Conservation (phyloP, 1,140 invertebrate genomes). For the Heliconius himera region DNA sequence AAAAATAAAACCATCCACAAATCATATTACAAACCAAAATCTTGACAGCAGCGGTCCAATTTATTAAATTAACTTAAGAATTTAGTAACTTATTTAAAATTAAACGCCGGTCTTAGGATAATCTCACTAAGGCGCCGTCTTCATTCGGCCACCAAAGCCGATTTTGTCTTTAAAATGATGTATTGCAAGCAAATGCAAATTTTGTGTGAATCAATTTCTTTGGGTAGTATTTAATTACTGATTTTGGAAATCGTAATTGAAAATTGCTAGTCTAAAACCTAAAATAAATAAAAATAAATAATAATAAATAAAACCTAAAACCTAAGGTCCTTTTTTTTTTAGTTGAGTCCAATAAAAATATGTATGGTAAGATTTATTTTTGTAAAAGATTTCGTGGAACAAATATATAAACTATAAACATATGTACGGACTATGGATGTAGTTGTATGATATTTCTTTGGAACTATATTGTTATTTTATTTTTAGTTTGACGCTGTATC, state of each 20-base stretch:
- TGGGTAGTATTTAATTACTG: background rate
- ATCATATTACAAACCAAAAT: background rate
- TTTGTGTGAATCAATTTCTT: background rate
- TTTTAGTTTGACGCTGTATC: no score
- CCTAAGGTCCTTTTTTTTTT: no score
- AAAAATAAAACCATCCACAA: background rate
- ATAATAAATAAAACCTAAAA: no score
- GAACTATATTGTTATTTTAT: no score
- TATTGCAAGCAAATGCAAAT: constrained; percentile 3
- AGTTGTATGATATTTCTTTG: no score
- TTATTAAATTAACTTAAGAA: background rate
- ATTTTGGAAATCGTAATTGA: background rate
- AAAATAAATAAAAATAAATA: no score
- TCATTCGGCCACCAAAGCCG: background rate
- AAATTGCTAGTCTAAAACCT: background rate
- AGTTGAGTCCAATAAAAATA: no score
- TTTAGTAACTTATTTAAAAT: constrained; percentile 1
- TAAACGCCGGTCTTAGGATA: background rate
- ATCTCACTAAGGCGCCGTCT: background rate
- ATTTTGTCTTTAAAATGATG: background rate
- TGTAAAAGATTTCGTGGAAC: no score
- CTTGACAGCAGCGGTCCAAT: background rate
- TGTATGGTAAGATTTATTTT: no score
- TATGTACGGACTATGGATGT: no score
- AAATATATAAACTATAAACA: no score